Percentiles rank a stretch among this genome's conserved stretches.
Conservation (phyloP, 2,888 invertebrate genomes). For the Mesorhabditis spiculigera region DNA sequence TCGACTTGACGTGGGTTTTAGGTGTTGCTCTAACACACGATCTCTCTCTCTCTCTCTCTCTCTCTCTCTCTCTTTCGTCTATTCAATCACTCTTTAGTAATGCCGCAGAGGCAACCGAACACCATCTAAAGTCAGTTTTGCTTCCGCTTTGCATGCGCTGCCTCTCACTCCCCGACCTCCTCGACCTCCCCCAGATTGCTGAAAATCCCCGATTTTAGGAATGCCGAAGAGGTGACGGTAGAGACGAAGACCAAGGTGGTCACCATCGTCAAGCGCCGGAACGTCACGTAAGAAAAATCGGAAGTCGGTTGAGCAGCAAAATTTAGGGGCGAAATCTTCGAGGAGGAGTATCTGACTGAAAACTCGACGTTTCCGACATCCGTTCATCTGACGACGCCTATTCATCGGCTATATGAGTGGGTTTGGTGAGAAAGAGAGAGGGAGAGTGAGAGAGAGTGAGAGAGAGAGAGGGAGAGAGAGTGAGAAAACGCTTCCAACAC, state of each 20-base stretch:
- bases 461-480: too few species aligned
- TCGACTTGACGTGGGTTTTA: background rate
- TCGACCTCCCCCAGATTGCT: too few species aligned
- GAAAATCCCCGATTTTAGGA: background rate
- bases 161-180: too few species aligned
- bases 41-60: too few species aligned
- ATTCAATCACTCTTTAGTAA: too few species aligned
- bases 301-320: background rate
- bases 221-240: background rate
- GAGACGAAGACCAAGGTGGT: constrained; percentile 1
- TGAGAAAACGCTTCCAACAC: background rate
- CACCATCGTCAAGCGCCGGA: background rate
- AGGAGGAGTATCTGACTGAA: constrained; percentile 1
- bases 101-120: too few species aligned
- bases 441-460: too few species aligned
- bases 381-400: background rate
- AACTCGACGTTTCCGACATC: background rate
- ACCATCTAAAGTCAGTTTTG: too few species aligned
- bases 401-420: background rate
- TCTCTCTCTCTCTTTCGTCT: too few species aligned
- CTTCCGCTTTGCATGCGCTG: too few species aligned
- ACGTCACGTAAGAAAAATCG: background rate
- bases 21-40: too few species aligned
- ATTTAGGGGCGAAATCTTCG: constrained; percentile 2
- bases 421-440: background rate